These are phyloP conservation scores for Phyllostomus hastatus DNA, from an alignment of 2,113 vertebrate genomes.

Conservation along the genomic window DNA sequence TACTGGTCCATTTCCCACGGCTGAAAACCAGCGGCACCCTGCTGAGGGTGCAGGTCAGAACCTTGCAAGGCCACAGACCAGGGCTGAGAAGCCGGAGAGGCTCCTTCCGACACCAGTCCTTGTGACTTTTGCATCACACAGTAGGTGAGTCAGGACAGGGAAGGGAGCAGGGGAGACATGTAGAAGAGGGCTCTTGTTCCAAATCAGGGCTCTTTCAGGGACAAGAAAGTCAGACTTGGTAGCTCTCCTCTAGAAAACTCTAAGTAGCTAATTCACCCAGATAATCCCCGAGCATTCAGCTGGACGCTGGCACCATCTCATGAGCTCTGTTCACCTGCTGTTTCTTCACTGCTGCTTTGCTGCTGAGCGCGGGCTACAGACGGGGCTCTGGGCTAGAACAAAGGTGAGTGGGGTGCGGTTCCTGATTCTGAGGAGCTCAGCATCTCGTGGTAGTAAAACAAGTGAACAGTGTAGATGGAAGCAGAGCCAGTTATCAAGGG, in stretches of 20 bases:
- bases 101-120: not conserved
- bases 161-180: fast-evolving
- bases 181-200: not conserved
- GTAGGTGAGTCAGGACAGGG: not conserved
- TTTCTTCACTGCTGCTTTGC: not conserved
- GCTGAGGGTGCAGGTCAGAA: fast-evolving
- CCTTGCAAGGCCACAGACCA: not conserved
- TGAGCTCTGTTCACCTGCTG: not conserved
- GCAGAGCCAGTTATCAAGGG: not conserved
- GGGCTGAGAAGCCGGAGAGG: not conserved
- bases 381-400: not conserved
- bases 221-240: not conserved
- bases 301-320: not conserved
- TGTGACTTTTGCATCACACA: not conserved
- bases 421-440: not conserved
- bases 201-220: not conserved
- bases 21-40: not conserved
- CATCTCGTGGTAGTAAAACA: not conserved
- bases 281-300: not conserved
- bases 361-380: not conserved
- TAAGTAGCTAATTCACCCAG: not conserved
- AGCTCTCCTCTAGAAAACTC: not conserved
- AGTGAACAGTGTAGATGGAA: not conserved
- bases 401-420: not conserved
- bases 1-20: not conserved